Base-by-base conservation (phyloP, 2,888 invertebrate species). In the Dryobota labecula region DNA sequence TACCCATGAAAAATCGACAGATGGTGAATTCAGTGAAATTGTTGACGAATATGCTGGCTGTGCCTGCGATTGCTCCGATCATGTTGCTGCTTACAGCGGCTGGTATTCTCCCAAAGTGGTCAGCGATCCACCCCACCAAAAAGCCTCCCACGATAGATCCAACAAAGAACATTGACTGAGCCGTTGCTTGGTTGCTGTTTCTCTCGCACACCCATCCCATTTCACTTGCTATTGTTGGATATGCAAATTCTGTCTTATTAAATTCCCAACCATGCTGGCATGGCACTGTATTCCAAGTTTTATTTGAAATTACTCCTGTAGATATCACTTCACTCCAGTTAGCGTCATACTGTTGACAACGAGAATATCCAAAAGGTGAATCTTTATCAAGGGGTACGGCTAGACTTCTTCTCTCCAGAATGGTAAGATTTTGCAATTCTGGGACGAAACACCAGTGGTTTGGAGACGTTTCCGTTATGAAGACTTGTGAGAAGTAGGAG, bases 181-280 rank as follows among this genome's bases (percentile, higher is more conserved):
- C 93, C 2, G 90, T 89, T 2, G 93, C 94, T 86, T 93, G 93
- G 70, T 94, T 91, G 78, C 92, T 93, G 47, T 86, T 83, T 73
- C 80, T 90, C 2, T 94, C 91, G 73, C 94, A 94, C 9, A 94
- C 93, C 94, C 94, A 94, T 53, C 90, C 92, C 75, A 92, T 71
- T 78, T 94, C 93, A 73, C 91, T 94, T 6, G 90, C 84, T 58
- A 93, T 92, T 8, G 94, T 94, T 3, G 91, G 87, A 73, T 94
- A 94, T 0, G 94, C 91, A 84, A 94, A 92, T 84, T 94, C 93
- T 13, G 91, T 90, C 68, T 83, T 90, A 68, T 94, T 91, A 49
- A 92, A 94, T 79, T 94, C 94, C 94, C 94, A 94, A 71, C 94
- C 93, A 78, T 90, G 60, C 83, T 87, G 86, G 79, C 94, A 94